Conservation (phyloP, 2,888 invertebrate genomes). For the Rhingia campestris region DNA sequence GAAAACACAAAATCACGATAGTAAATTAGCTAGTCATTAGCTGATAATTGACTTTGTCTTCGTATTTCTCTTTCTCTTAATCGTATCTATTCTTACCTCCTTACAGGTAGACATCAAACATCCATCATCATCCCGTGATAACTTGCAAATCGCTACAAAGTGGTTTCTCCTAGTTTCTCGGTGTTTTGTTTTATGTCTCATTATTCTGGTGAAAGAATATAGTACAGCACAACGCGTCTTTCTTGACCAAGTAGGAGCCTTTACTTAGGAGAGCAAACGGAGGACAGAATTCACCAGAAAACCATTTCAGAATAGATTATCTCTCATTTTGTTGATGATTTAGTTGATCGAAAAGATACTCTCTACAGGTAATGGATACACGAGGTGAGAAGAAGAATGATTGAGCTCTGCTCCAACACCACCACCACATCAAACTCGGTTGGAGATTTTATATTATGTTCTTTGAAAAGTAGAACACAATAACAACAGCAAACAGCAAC, state of each 20-base stretch:
- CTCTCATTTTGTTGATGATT: slow-evolving; percentile 66
- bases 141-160: slow-evolving; percentile 69
- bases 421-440: slow-evolving; percentile 22
- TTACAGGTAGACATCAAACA: slow-evolving; percentile 41
- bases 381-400: slow-evolving; percentile 64
- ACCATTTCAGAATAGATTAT: slow-evolving; percentile 69
- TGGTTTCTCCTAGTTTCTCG: slow-evolving; percentile 29
- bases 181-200: slow-evolving; percentile 37
- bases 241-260: slow-evolving; percentile 55
- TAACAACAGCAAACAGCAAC: slow-evolving; percentile 25
- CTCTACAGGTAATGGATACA: slow-evolving; percentile 66
- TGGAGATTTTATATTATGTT: slow-evolving; percentile 27
- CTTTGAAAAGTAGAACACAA: slow-evolving; percentile 65
- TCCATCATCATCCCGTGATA: slow-evolving; percentile 62
- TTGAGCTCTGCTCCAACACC: slow-evolving; percentile 13
- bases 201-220: slow-evolving; percentile 38
- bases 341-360: slow-evolving; percentile 61
- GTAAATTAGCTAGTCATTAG: slow-evolving; percentile 47
- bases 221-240: slow-evolving; percentile 26
- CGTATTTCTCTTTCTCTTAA: background rate
- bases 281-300: slow-evolving; percentile 29
- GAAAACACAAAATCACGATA: slow-evolving; percentile 58
- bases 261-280: background rate
- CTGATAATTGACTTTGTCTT: slow-evolving; percentile 48
- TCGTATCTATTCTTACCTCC: background rate